Conservation (phyloP, 2,797 vertebrate species). For the Centropyge bicolor region DNA sequence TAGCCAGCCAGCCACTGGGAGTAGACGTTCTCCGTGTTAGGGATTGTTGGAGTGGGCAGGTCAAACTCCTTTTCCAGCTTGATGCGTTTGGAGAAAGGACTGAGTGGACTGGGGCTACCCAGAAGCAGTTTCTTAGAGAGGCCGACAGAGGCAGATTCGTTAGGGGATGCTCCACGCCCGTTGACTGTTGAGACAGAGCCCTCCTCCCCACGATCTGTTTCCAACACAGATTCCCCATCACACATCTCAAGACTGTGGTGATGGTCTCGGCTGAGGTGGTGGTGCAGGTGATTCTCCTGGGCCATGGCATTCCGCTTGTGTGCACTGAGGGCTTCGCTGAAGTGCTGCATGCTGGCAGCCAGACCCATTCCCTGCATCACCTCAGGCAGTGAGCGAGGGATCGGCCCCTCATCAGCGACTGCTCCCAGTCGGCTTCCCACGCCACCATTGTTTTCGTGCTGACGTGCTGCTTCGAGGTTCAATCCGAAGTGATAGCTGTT, state of each 20-base stretch:
- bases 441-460: conserved; percentile 93
- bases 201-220: conserved; percentile 94
- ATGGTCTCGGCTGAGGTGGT: conserved; percentile 89
- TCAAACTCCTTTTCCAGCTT: conserved; percentile 99
- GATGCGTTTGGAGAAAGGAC: conserved; percentile 98
- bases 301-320: conserved; percentile 95
- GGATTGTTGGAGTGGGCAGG: conserved; percentile 95
- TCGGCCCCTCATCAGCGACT: conserved; percentile 84
- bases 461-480: conserved; percentile 93
- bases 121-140: conserved; percentile 98
- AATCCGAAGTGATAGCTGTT: conserved; percentile 95
- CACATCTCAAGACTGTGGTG: conserved; percentile 92
- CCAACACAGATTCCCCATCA: conserved; percentile 93
- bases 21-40: conserved; percentile 98
- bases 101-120: conserved; percentile 97
- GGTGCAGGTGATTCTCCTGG: conserved; percentile 87
- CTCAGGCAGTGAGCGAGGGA: conserved; percentile 92
- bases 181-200: conserved; percentile 90
- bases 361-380: conserved; percentile 98
- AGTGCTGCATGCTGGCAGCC: conserved; percentile 99
- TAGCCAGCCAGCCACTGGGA: conserved; percentile 99
- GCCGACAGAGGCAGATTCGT: conserved; percentile 95
- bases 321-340: conserved; percentile 96
- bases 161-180: conserved; percentile 95
- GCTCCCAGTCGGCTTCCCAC: conserved; percentile 76